Evolutionary conservation across 2,113 vertebrate genomes (phyloP), one percentile per base, ranked within the genome.

Genomic region (Probosciger aterrimus): DNA sequence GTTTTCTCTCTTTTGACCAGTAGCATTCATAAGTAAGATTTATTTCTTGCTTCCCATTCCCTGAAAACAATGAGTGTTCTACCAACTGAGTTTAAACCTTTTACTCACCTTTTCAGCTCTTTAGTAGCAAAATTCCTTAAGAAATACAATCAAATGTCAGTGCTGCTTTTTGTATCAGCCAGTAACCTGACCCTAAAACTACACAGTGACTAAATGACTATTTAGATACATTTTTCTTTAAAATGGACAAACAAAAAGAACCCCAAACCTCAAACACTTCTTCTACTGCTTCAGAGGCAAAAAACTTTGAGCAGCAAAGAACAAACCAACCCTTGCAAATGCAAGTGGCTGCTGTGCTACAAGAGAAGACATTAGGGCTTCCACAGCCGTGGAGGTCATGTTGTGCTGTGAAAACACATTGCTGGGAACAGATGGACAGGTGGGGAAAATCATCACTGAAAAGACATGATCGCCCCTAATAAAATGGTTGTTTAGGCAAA

Each of bases 301-400:
- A 76, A 82, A 37, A 23, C 9, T 30, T 55, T 9, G n/a, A 83
- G 31, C 13, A 22, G 31, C 43, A 27, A 50, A 82, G 35, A 71
- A 68, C 39, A 5, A 37, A 60, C 4, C 3, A 28, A 59, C 10
- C 4, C 30, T 52, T 63, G 55, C 23, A 89, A 89, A 63, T 3
- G 16, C 31, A 57, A 60, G 33, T 2, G 30, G 18, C 35, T 3
- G 1, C 39, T 25, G 47, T 3, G 0, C 37, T 30, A 12, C 0
- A 1, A 88, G 11, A 37, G 16, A 65, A 59, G 76, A 83, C 8
- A 46, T 70, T 83, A 24, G 60, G 49, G 64, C 50, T 78, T 67
- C 10, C 55, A 17, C 31, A 18, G 35, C 30, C 9, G 0, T 33
- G 14, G 50, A 63, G 19, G 44, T 49, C 83, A 27, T 4, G 1